A percentile compares a stretch with the other conserved stretches of the same genome.
Conservation (phyloP, 2,888 invertebrate species). For the Cerceris ruficornis region DNA sequence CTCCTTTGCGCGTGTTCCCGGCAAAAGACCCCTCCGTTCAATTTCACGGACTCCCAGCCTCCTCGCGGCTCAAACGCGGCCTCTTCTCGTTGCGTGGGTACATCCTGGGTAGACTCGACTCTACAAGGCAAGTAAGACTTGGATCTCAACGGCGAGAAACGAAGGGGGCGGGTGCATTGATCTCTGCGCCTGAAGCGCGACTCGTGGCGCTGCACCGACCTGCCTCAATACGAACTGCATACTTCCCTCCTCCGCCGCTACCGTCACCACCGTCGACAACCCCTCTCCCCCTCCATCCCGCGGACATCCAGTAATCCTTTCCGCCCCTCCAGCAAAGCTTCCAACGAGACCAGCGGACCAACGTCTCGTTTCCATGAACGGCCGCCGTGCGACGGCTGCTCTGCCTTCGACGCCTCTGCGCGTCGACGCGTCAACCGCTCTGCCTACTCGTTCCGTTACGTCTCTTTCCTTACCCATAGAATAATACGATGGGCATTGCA, state of each 20-base stretch:
- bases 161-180: constrained; percentile 70
- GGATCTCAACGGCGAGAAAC: constrained; percentile 50
- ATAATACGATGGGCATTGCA: not conserved
- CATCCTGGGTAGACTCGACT: constrained; percentile 38
- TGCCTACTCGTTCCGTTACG: not conserved
- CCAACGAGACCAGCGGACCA: not conserved
- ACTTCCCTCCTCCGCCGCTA: constrained; percentile 50
- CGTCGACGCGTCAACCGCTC: constrained; percentile 33
- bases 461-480: not conserved
- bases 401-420: constrained; percentile 38
- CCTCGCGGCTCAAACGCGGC: constrained; percentile 4
- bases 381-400: constrained; percentile 26
- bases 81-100: constrained; percentile 3
- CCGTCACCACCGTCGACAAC: not conserved
- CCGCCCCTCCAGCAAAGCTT: not conserved
- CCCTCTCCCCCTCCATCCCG: constrained; percentile 1
- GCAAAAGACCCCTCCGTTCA: not conserved
- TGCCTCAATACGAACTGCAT: constrained; percentile 77
- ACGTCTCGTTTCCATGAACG: constrained; percentile 44
- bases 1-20: not conserved
- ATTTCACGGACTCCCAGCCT: not conserved
- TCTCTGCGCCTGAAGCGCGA: constrained; percentile 68
- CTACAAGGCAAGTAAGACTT: constrained; percentile 25
- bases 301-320: constrained; percentile 20
- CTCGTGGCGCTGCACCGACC: constrained; percentile 76